Conservation (phyloP, 2,888 invertebrate species). For the Electrophaes corylata region DNA sequence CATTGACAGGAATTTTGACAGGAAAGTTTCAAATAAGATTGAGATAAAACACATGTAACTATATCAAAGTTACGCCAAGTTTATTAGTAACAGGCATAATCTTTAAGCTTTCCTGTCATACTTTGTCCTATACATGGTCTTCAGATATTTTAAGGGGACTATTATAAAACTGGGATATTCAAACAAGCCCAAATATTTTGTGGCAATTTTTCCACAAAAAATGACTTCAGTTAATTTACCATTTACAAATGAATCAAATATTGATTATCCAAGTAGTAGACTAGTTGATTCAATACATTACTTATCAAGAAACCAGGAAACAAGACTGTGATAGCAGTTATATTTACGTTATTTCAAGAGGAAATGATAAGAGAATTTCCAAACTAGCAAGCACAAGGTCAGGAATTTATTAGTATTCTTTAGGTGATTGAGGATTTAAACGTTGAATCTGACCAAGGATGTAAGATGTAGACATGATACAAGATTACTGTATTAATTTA, state of each 20-base stretch:
- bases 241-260: too few relatives aligned
- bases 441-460: background rate
- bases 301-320: constrained; percentile 1
- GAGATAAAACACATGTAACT: too few relatives aligned
- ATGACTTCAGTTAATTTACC: too few relatives aligned
- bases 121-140: background rate
- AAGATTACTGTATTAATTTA: background rate
- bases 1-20: too few relatives aligned
- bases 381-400: background rate
- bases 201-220: too few relatives aligned
- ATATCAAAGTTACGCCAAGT: too few relatives aligned
- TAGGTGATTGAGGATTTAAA: background rate
- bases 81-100: too few relatives aligned
- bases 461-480: background rate
- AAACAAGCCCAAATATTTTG: too few relatives aligned
- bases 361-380: background rate
- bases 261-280: background rate
- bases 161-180: too few relatives aligned
- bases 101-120: background rate
- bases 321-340: background rate
- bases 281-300: background rate
- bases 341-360: background rate
- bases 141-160: too few relatives aligned
- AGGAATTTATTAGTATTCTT: background rate
- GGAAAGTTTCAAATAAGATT: too few relatives aligned